Base-by-base conservation (phyloP, 2,797 vertebrate genomes). In the Sandelia bainsii region DNA sequence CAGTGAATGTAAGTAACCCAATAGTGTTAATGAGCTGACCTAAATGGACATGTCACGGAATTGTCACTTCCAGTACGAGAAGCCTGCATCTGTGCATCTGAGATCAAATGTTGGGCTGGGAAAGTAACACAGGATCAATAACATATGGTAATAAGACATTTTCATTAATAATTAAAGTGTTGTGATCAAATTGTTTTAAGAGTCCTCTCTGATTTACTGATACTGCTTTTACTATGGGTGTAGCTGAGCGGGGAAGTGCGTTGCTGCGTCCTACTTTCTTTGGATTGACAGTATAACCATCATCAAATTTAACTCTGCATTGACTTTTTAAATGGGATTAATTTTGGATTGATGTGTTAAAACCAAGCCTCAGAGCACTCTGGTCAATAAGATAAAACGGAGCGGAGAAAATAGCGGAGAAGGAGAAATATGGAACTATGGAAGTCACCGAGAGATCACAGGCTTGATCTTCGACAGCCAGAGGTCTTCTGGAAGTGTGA, bases 1-100 rank as follows among this genome's bases (percentile, higher is more conserved):
- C 68, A 46, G 32, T 52, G 40, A 74, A 32, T 48, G 78, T 80
- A 74, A 76, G 79, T 51, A 77, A 68, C 20, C 71, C 44, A 71
- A 22, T 69, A 72, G 51, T 72, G 75, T 87, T 75, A 63, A 71
- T 65, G 85, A 80, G 77, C 62, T 84, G 81, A 88, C 62, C 81
- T 87, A 69, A 72, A 88, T 89, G 78, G 71, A 88, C 84, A 69
- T 52, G 79, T n/a, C n/a, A n/a, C 54, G 17, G 76, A 83, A 84
- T 65, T 72, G 79, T 66, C 54, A 17, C 79, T 62, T 69, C 27
- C 25, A 34, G 16, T 1, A 29, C 29, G n/a, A 19, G 44, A 45
- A n/a, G 44, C 7, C 44, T 19, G 9, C 20, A 13, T 23, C 23
- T 25, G 6, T 9, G 1, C n/a, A n/a, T 34, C 32, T 14, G 5